Conservation (phyloP, 2,113 vertebrate species). For the Megaceryle torquata region DNA sequence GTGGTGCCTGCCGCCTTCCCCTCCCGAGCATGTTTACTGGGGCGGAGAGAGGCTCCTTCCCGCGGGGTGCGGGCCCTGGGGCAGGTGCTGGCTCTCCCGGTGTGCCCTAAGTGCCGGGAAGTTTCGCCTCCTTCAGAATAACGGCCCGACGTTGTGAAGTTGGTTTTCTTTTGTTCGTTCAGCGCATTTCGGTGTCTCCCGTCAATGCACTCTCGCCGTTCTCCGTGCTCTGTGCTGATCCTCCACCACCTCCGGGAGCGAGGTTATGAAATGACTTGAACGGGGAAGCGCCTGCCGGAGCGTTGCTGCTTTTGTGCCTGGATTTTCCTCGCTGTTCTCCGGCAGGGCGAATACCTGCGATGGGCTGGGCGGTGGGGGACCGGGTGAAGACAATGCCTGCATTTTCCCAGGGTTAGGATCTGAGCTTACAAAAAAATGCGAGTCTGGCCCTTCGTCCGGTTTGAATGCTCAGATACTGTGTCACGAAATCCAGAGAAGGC, state of each 20-base stretch:
- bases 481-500: slow-evolving; percentile 15
- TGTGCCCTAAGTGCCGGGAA: neutral
- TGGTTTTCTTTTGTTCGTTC: neutral
- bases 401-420: slow-evolving; percentile 41
- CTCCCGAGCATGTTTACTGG: neutral
- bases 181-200: neutral
- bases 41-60: neutral
- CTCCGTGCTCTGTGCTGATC: neutral
- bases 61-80: neutral
- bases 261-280: slow-evolving; percentile 6
- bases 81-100: neutral
- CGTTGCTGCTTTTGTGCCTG: neutral
- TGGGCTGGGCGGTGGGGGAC: neutral
- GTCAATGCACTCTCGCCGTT: neutral
- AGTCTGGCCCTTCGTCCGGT: neutral
- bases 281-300: neutral
- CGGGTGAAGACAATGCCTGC: slow-evolving; percentile 8
- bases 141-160: neutral
- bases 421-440: slow-evolving; percentile 28
- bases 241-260: neutral
- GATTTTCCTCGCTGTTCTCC: neutral
- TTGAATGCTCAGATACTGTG: slow-evolving; percentile 25
- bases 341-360: neutral
- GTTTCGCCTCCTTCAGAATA: neutral
- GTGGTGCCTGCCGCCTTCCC: neutral